Evolutionary conservation across 1,140 invertebrate genomes (phyloP), one percentile per base, ranked within the genome.

Genomic region (Diachasmimorpha longicaudata): DNA sequence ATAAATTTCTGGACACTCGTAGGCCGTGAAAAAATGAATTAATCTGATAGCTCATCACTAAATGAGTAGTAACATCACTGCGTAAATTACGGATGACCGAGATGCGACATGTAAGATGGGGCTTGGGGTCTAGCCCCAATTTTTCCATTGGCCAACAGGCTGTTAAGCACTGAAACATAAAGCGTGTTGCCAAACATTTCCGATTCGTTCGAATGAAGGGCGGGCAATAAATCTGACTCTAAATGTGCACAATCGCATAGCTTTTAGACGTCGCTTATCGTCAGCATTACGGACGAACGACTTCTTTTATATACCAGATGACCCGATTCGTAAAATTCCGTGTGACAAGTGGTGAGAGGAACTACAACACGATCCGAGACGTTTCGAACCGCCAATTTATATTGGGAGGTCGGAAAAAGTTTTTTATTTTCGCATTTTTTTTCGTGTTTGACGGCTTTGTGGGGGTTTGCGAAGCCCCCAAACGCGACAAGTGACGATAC

Each of bases 231-330:
- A 80, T 80, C 75, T 72, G 72, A 72, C 77, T 78, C 78, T 79
- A 81, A 79, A 72, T 75, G 77, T 77, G 72, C 76, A 79, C 78
- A 79, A 79, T 81, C 78, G 76, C 11, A 77, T 21, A 78, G 75
- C 78, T 81, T 78, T 81, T 79, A 79, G 76, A 81, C 70, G 77
- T 79, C 78, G 77, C 77, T 81, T 79, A 77, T 72, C 77, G 76
- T 76, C 70, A 69, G 48, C 75, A 75, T 79, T 78, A 81, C 77
- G 75, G 77, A 76, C 80, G 78, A 78, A 67, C 75, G 74, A 77
- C 23, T 79, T 58, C 63, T 74, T 77, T 78, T 79, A 78, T 81
- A 81, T 78, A 58, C 78, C 46, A 75, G 77, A 79, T 79, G 77
- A 79, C 78, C 80, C 75, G 19, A 55, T 4, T 55, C 48, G 48